phyloP scores from a whole-genome alignment of 2,113 vertebrate genomes.

The Chionodraco myersi region DNA sequence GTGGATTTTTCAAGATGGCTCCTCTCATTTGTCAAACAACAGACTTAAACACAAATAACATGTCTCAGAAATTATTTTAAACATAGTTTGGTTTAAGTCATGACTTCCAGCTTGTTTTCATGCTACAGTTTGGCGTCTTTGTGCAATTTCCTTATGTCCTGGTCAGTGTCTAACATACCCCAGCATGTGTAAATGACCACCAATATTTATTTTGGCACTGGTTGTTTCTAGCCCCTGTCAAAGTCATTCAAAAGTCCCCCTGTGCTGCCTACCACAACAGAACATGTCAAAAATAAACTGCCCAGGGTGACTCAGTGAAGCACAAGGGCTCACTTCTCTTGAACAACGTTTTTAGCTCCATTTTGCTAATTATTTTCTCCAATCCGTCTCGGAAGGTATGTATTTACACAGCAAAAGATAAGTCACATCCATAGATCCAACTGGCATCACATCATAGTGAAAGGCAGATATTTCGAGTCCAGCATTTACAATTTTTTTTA shows the following conservation, averaged over 20 bases:
- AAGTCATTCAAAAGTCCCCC: not conserved
- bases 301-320: not conserved
- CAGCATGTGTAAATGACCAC: not conserved
- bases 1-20: too few relatives aligned
- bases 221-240: not conserved
- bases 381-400: too few relatives aligned
- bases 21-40: not conserved
- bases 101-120: too few relatives aligned
- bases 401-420: not conserved
- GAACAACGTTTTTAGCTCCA: not conserved
- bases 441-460: not conserved
- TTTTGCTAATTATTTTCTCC: too few relatives aligned
- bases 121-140: not conserved
- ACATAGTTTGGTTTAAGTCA: conserved; percentile 1
- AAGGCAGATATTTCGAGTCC: not conserved
- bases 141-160: conserved; percentile 26
- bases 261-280: not conserved
- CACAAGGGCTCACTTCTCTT: not conserved
- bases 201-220: conserved; percentile 19
- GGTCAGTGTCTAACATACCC: not conserved
- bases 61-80: not conserved
- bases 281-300: not conserved
- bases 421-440: not conserved
- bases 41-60: conserved; percentile 9
- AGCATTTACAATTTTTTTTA: too few relatives aligned